A percentile compares a stretch with the other conserved stretches of the same genome.
Evolutionary conservation across 2,888 invertebrate species (phyloP).

Genomic region (Abscondita cerata): DNA sequence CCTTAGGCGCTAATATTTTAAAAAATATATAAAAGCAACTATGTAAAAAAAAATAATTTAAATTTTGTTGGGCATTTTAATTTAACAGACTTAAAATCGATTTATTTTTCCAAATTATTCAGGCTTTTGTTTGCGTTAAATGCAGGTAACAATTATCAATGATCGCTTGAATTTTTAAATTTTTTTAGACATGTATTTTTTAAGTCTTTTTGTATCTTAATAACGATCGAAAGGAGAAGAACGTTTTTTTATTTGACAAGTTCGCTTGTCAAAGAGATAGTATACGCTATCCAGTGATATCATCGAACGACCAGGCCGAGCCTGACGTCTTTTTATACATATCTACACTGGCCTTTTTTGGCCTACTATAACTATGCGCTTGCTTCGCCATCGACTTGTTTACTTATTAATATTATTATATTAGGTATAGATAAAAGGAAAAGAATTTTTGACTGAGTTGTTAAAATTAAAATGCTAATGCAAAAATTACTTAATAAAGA

Average conservation of each 20-base stretch:
- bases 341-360: constrained; percentile 52
- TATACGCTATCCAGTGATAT: constrained; percentile 30
- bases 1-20: constrained; percentile 7
- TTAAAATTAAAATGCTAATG: constrained; percentile 42
- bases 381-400: constrained; percentile 37
- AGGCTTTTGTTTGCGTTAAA: constrained; percentile 23
- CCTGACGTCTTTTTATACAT: constrained; percentile 54
- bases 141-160: constrained; percentile 24
- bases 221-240: constrained; percentile 23
- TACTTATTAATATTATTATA: constrained; percentile 28
- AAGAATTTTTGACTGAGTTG: constrained; percentile 42
- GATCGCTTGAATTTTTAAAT: constrained; percentile 23
- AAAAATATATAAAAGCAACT: constrained; percentile 26
- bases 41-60: constrained; percentile 14
- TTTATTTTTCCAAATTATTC: constrained; percentile 8
- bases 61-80: neutral
- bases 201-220: constrained; percentile 22
- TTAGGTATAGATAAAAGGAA: constrained; percentile 6
- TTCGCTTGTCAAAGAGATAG: constrained; percentile 29
- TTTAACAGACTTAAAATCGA: neutral
- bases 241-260: constrained; percentile 19
- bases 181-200: constrained; percentile 21
- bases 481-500: constrained; percentile 39
- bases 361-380: constrained; percentile 43
- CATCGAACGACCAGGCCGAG: constrained; percentile 55